phyloP scores from a whole-genome alignment of 2,888 invertebrate genomes.

The Dermolepida albohirtum region DNA sequence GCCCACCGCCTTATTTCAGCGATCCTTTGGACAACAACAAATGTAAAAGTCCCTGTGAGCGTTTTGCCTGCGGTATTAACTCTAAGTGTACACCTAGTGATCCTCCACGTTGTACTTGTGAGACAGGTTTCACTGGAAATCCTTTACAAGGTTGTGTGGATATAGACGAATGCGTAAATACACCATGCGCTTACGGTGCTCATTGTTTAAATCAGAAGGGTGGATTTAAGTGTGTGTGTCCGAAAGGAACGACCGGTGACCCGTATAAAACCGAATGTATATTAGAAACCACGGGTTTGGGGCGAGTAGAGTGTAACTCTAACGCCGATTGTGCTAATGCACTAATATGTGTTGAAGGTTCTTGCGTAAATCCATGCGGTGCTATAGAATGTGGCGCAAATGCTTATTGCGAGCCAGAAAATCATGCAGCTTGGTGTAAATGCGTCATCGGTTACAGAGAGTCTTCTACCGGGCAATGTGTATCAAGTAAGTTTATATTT shows the following conservation, averaged over 20 bases:
- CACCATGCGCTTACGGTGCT: conserved; percentile 89
- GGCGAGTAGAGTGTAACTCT: conserved; percentile 75
- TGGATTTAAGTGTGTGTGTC: conserved; percentile 87
- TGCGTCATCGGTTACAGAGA: conserved; percentile 87
- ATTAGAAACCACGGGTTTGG: conserved; percentile 68
- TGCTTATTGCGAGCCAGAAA: conserved; percentile 88
- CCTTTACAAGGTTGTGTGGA: conserved; percentile 86
- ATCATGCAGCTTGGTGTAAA: conserved; percentile 90
- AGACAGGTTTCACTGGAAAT: conserved; percentile 87
- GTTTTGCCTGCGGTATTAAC: conserved; percentile 90
- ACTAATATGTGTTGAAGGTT: conserved; percentile 81
- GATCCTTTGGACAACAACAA: conserved; percentile 85
- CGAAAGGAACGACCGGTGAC: conserved; percentile 85
- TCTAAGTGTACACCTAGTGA: conserved; percentile 90
- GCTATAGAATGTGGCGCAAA: conserved; percentile 83
- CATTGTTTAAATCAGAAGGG: conserved; percentile 89
- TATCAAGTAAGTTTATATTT: conserved; percentile 74
- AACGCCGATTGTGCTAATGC: conserved; percentile 86
- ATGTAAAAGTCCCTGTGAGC: conserved; percentile 93
- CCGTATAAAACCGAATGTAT: conserved; percentile 86
- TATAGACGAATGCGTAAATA: conserved; percentile 86
- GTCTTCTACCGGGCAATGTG: conserved; percentile 83
- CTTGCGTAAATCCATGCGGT: conserved; percentile 85
- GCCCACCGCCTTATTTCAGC: conserved; percentile 90
- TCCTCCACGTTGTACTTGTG: conserved; percentile 90